phyloP scores from a whole-genome alignment of 2,113 vertebrate genomes.

The Psophia crepitans region DNA sequence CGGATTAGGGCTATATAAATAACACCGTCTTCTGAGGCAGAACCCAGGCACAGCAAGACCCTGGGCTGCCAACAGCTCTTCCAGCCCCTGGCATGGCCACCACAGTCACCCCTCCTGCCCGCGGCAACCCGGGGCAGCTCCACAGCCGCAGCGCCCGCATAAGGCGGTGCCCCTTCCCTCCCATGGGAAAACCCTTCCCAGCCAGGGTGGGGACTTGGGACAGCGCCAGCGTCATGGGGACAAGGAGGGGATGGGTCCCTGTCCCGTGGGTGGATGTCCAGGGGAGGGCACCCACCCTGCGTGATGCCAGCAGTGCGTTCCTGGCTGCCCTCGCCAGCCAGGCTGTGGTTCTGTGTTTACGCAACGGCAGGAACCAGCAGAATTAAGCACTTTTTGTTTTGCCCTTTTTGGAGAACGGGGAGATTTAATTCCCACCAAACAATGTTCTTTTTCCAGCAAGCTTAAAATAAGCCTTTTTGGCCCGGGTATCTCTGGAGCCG shows the following conservation, averaged over 20 bases:
- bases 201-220: not conserved
- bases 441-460: constrained; percentile 74
- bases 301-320: not conserved
- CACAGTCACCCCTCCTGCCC: not conserved
- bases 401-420: constrained; percentile 77
- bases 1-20: not conserved
- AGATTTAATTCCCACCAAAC: constrained; percentile 76
- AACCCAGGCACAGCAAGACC: not conserved
- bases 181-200: not conserved
- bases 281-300: not conserved
- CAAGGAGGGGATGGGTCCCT: fast-evolving
- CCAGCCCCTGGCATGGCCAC: fast-evolving
- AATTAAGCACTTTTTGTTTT: constrained; percentile 59
- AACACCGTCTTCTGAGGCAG: not conserved
- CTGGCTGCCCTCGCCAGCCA: not conserved
- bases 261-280: not conserved
- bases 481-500: constrained; percentile 7
- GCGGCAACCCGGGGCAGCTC: fast-evolving
- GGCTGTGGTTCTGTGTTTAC: constrained; percentile 7
- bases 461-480: constrained; percentile 83
- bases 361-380: not conserved
- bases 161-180: not conserved
- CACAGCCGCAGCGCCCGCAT: fast-evolving
- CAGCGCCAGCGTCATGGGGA: fast-evolving
- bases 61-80: not conserved